Conservation (phyloP, 2,113 vertebrate genomes). For the Apus apus region DNA sequence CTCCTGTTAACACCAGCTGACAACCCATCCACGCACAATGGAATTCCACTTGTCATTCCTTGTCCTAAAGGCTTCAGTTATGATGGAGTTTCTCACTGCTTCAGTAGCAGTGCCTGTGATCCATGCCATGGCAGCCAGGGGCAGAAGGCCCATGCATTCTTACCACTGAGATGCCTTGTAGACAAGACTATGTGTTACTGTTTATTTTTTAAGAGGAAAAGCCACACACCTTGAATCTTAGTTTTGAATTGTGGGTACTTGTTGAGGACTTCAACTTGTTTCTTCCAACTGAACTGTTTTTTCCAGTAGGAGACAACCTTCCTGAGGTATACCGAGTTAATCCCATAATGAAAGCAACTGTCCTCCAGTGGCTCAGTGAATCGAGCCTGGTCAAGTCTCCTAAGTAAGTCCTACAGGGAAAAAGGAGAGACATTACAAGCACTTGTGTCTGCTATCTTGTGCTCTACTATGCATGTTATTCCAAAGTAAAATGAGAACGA, state of each 20-base stretch:
- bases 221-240: slow-evolving; percentile 79
- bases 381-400: slow-evolving; percentile 73
- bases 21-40: neutral
- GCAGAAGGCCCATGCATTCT: neutral
- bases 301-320: slow-evolving; percentile 80
- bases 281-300: slow-evolving; percentile 79
- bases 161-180: neutral
- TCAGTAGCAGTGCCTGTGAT: neutral
- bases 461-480: neutral
- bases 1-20: slow-evolving; percentile 34
- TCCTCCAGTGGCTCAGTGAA: slow-evolving; percentile 71
- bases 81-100: neutral
- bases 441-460: neutral
- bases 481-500: neutral
- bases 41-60: slow-evolving; percentile 37
- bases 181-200: neutral
- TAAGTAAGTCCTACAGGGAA: slow-evolving; percentile 72
- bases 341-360: slow-evolving; percentile 78
- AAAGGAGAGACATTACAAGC: neutral
- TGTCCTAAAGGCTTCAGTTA: neutral
- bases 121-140: neutral
- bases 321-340: slow-evolving; percentile 67
- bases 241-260: slow-evolving; percentile 83
- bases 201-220: neutral
- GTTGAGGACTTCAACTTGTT: slow-evolving; percentile 80